Conservation (phyloP, 2,888 invertebrate species). For the Drosophila picticornis region DNA sequence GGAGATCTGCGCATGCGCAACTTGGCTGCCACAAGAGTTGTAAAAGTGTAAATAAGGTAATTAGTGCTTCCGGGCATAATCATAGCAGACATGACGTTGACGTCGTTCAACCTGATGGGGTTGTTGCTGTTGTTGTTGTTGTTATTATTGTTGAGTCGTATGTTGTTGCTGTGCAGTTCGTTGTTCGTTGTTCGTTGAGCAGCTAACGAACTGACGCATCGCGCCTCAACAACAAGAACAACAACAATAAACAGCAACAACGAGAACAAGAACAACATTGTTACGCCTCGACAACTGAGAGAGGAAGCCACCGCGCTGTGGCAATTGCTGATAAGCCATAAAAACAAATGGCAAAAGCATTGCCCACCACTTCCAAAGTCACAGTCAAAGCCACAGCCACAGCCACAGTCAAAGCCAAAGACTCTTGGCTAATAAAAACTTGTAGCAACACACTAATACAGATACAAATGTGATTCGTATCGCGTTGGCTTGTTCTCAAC, state of each 20-base stretch:
- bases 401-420: constrained; percentile 11
- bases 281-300: constrained; percentile 44
- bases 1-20: constrained; percentile 62
- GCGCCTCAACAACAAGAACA: constrained; percentile 29
- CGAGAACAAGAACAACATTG: constrained; percentile 59
- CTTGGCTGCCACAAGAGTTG: constrained; percentile 61
- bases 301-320: constrained; percentile 29
- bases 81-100: constrained; percentile 75
- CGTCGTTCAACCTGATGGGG: constrained; percentile 31
- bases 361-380: constrained; percentile 11
- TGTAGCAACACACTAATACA: constrained; percentile 8
- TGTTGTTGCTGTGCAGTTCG: constrained; percentile 7
- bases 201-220: constrained; percentile 71
- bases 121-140: not conserved
- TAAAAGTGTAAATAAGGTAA: constrained; percentile 84
- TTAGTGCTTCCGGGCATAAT: constrained; percentile 84
- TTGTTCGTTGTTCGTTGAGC: constrained; percentile 29
- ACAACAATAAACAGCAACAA: constrained; percentile 11
- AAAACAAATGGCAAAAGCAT: constrained; percentile 73
- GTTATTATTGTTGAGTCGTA: not conserved
- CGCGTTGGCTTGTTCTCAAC: constrained; percentile 54
- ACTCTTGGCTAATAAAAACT: constrained; percentile 42
- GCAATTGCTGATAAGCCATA: constrained; percentile 75
- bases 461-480: constrained; percentile 31
- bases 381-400: constrained; percentile 11